These are phyloP conservation scores for Hoplias malabaricus DNA, from an alignment of 2,113 vertebrate genomes.

Conservation along the genomic window DNA sequence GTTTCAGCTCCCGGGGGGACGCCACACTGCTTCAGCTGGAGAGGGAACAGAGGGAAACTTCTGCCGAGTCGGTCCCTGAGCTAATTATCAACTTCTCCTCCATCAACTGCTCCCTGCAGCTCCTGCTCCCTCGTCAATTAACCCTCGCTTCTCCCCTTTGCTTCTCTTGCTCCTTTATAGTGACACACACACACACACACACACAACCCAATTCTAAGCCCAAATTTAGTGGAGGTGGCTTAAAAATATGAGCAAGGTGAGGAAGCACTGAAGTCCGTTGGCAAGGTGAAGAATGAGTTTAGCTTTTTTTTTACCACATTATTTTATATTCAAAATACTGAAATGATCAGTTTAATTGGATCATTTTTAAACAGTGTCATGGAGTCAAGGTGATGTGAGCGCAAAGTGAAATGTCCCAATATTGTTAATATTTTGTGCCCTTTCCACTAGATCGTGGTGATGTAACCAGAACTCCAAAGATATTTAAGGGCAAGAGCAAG, in stretches of 20 bases:
- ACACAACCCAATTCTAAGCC: background rate
- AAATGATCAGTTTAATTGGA: too few relatives aligned
- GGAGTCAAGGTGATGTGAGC: too few relatives aligned
- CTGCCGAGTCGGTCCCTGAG: constrained; percentile 5
- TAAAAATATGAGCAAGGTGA: background rate
- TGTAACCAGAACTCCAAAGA: too few relatives aligned
- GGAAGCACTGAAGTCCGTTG: background rate
- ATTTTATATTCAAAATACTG: too few relatives aligned
- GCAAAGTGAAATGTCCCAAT: too few relatives aligned
- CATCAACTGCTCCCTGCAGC: background rate
- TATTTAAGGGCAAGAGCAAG: too few relatives aligned
- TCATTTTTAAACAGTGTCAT: too few relatives aligned
- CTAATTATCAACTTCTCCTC: constrained; percentile 23
- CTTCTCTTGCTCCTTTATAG: background rate
- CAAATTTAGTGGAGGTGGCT: background rate
- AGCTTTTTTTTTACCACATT: too few relatives aligned
- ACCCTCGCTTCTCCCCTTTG: constrained; percentile 19
- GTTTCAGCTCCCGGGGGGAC: constrained; percentile 12
- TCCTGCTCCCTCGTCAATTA: constrained; percentile 20
- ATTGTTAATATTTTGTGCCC: too few relatives aligned
- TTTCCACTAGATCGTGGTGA: too few relatives aligned
- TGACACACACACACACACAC: background rate
- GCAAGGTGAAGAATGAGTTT: background rate
- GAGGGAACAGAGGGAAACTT: background rate
- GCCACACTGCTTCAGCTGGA: background rate